Evolutionary conservation across 2,113 vertebrate species (phyloP).

Genomic region (Microcebus tavaratra): DNA sequence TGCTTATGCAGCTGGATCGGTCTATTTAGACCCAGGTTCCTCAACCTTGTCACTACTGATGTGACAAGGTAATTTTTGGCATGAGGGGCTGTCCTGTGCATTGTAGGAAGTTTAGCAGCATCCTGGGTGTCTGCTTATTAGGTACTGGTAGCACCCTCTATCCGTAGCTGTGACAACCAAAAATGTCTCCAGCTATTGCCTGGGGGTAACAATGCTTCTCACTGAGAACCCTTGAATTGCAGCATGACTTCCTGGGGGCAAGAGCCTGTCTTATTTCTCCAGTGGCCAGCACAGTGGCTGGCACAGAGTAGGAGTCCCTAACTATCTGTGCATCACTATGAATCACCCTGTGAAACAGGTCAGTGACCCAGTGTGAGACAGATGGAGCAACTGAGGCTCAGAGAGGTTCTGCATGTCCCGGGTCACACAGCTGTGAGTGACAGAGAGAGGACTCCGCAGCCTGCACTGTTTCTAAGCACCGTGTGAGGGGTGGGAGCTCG

Average conservation of each 20-base stretch:
- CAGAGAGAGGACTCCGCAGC: fast-evolving
- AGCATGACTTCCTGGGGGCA: too few species aligned
- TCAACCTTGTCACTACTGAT: fast-evolving
- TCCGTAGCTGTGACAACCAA: neutral
- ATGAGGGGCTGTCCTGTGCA: neutral
- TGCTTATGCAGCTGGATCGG: neutral
- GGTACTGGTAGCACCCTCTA: neutral
- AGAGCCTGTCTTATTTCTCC: neutral
- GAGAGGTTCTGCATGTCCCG: fast-evolving
- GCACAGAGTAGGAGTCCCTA: neutral
- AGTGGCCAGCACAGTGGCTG: neutral
- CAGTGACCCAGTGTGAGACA: fast-evolving
- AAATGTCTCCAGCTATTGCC: neutral
- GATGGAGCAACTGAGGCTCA: neutral
- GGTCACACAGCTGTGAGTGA: neutral
- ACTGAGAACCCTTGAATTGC: neutral
- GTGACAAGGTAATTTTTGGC: fast-evolving
- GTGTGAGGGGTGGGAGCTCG: fast-evolving
- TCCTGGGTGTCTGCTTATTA: fast-evolving
- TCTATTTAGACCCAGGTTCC: neutral
- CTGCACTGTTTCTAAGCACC: fast-evolving
- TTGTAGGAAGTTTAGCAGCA: neutral
- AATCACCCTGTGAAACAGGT: neutral
- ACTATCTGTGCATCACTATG: neutral
- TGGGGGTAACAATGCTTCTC: neutral